Base-by-base conservation (phyloP, 2,113 vertebrate genomes). In the Typhlomys cinereus region DNA sequence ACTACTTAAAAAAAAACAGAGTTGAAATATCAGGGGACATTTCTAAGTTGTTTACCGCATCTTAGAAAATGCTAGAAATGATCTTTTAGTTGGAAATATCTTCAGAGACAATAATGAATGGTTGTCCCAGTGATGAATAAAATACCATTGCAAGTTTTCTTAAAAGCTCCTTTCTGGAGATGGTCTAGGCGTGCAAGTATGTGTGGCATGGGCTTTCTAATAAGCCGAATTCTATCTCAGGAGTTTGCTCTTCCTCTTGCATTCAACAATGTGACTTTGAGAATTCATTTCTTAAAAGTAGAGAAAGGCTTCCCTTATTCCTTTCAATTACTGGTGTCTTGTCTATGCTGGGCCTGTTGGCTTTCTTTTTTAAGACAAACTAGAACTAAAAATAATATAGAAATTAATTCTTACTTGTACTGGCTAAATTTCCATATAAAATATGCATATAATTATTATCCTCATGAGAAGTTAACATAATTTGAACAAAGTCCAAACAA, bases 31-130 rank as follows among this genome's bases (percentile, higher is more conserved):
- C 52, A 20, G 41, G 14, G 25, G 18, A 73, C 67, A 88, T 93
- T 85, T 78, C 52, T 90, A 62, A 92, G 12, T 83, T 89, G 61
- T 74, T 89, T 70, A n/a, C 41, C 76, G 62, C 41, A 85, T 39
- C 66, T 91, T 82, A 46, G 62, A 88, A 94, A 78, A 84, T 62
- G n/a, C 67, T 84, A n/a, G 73, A 91, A 76, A 89, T 66, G 50
- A 76, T 91, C 13, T 81, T 86, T 84, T 29, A 52, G 39, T 44
- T 8, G 18, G 79, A 90, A 61, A 64, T 29, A 3, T 9, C 23
- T 61, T 85, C 31, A 75, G 59, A 88, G 85, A 61, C 59, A 75
- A 29, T 81, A 74, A 79, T 46, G 62, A 79, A 54, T 34, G 67
- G 13, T 59, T 54, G 39, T 78, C 74, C 36, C 34, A 74, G 8